phyloP scores from a whole-genome alignment of 2,888 invertebrate species.

The Criorhina ranunculi region DNA sequence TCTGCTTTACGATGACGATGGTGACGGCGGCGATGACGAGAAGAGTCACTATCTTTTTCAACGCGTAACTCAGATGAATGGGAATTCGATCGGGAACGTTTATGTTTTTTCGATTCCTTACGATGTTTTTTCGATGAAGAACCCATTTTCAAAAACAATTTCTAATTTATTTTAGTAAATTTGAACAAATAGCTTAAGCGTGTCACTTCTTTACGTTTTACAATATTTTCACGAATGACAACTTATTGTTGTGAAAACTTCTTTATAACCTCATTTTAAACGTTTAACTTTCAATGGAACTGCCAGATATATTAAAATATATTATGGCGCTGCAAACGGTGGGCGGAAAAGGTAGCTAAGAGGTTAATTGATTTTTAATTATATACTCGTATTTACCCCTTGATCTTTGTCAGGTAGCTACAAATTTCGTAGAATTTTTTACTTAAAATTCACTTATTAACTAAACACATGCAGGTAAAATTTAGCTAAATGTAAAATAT shows the following conservation, averaged over 20 bases:
- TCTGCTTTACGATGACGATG: conserved; percentile 78
- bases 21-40: conserved; percentile 71
- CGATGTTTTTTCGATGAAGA: conserved; percentile 84
- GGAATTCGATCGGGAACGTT: conserved; percentile 79
- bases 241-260: conserved; percentile 31
- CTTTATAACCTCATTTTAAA: conserved; percentile 47
- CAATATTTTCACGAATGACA: conserved; percentile 40
- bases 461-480: no score
- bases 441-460: no score
- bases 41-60: conserved; percentile 64
- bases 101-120: conserved; percentile 82
- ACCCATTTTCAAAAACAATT: conserved; percentile 80
- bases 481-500: no score
- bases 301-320: conserved; percentile 6
- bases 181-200: conserved; percentile 21
- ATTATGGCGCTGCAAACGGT: neutral
- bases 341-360: neutral
- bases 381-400: no score
- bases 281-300: conserved; percentile 7
- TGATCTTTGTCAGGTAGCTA: no score
- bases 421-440: no score
- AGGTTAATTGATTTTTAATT: neutral
- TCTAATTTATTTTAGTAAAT: conserved; percentile 19
- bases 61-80: conserved; percentile 71
- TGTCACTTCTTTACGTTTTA: neutral